Evolutionary conservation across 2,888 invertebrate species (phyloP).

Genomic region (Tetranychus truncatus): DNA sequence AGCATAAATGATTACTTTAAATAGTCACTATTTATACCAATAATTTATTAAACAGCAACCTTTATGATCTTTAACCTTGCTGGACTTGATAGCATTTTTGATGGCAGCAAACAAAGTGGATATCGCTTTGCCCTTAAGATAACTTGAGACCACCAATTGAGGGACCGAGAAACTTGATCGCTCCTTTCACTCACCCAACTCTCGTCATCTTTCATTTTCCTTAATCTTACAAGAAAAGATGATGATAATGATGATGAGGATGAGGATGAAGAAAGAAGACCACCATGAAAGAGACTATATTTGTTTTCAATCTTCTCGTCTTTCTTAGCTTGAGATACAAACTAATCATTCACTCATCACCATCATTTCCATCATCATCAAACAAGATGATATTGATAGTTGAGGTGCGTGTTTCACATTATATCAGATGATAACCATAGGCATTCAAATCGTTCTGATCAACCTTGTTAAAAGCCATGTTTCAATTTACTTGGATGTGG

Average conservation of each 20-base stretch:
- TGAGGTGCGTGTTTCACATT: not conserved
- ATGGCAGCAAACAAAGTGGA: no score
- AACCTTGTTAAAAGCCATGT: not conserved
- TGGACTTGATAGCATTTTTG: no score
- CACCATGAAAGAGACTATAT: not conserved
- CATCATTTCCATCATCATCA: not conserved
- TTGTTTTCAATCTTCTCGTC: not conserved
- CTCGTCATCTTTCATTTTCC: not conserved
- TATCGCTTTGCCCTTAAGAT: not conserved
- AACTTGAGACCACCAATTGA: not conserved
- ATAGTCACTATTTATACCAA: no score
- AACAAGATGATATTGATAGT: not conserved
- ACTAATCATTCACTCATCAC: conserved; percentile 1
- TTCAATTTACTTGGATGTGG: not conserved
- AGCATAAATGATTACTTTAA: no score
- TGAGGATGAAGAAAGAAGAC: not conserved
- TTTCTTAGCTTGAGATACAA: not conserved
- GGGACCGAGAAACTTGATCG: not conserved
- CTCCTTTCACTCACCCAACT: not conserved
- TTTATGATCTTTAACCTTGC: no score
- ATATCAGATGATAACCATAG: not conserved
- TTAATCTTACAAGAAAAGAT: not conserved
- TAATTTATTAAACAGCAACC: no score
- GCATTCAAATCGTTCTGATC: not conserved
- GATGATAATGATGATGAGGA: not conserved